Percentiles rank a stretch among this genome's conserved stretches.
Conservation (phyloP, 2,888 invertebrate genomes). For the Mantis religiosa region DNA sequence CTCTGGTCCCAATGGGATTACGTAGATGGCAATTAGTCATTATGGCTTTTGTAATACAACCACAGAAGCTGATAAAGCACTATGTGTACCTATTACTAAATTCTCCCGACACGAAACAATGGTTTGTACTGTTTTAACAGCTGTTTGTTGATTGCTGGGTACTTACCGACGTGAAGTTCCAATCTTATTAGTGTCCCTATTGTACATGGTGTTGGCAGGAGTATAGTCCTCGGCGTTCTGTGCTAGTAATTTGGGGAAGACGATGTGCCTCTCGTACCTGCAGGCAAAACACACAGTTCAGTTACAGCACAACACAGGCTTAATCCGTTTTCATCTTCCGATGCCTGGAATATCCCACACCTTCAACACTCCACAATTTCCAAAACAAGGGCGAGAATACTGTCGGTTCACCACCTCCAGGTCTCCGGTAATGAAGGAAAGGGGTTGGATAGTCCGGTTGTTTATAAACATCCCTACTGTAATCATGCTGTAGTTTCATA, state of each 20-base stretch:
- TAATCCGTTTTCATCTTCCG: background rate
- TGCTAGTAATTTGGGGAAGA: slow-evolving; percentile 88
- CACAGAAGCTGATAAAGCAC: too few relatives aligned
- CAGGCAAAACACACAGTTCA: slow-evolving; percentile 36
- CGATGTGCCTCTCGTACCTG: slow-evolving; percentile 89
- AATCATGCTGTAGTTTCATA: too few relatives aligned
- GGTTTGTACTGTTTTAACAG: background rate
- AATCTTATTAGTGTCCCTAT: slow-evolving; percentile 78
- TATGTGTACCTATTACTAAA: too few relatives aligned
- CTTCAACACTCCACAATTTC: too few relatives aligned
- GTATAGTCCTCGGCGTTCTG: slow-evolving; percentile 87
- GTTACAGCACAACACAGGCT: background rate
- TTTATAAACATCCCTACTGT: too few relatives aligned
- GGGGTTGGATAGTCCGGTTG: too few relatives aligned
- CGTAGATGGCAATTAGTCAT: background rate
- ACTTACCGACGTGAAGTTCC: slow-evolving; percentile 80
- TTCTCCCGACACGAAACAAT: background rate
- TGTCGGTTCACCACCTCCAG: too few relatives aligned
- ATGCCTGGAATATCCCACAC: too few relatives aligned
- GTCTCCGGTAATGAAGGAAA: too few relatives aligned
- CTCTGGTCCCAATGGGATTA: background rate
- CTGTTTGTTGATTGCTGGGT: background rate
- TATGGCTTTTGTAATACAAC: background rate
- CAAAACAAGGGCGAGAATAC: too few relatives aligned
- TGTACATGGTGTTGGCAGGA: slow-evolving; percentile 82